phyloP scores from a whole-genome alignment of 2,113 vertebrate species.

The Callocephalon fimbriatum region DNA sequence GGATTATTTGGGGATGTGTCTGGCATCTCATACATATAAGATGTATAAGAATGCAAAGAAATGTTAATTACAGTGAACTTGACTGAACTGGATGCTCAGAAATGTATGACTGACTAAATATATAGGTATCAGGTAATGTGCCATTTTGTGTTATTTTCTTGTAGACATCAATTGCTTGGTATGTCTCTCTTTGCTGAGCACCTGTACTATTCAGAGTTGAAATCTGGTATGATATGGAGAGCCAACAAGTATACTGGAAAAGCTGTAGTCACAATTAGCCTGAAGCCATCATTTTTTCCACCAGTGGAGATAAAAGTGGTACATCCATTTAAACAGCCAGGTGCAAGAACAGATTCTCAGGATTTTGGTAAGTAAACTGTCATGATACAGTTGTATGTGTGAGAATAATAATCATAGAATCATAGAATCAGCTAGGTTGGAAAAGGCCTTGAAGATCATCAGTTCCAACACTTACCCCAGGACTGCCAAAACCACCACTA shows the following conservation, averaged over 20 bases:
- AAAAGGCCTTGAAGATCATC: background rate
- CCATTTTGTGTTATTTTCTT: background rate
- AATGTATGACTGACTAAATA: background rate
- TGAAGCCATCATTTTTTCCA: slow-evolving; percentile 67
- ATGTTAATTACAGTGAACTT: background rate
- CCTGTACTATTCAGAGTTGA: slow-evolving; percentile 84
- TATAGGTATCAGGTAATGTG: background rate
- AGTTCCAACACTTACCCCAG: background rate
- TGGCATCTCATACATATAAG: background rate
- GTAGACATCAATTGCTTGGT: slow-evolving; percentile 75
- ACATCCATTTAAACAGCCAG: slow-evolving; percentile 81
- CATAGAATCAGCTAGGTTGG: background rate
- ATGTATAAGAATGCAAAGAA: background rate
- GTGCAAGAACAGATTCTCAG: background rate
- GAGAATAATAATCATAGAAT: background rate
- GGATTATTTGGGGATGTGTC: background rate
- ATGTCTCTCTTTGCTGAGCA: slow-evolving; percentile 84
- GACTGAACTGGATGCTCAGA: background rate
- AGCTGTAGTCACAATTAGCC: slow-evolving; percentile 75
- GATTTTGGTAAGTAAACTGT: slow-evolving; percentile 67
- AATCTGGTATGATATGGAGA: slow-evolving; percentile 78
- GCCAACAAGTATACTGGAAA: slow-evolving; percentile 86
- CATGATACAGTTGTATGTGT: background rate
- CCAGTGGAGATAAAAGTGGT: slow-evolving; percentile 82
- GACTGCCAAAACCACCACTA: background rate